A percentile compares a stretch with the other conserved stretches of the same genome.
Evolutionary conservation across 2,888 invertebrate genomes (phyloP).

Genomic region (Reticulitermes lucifugus): DNA sequence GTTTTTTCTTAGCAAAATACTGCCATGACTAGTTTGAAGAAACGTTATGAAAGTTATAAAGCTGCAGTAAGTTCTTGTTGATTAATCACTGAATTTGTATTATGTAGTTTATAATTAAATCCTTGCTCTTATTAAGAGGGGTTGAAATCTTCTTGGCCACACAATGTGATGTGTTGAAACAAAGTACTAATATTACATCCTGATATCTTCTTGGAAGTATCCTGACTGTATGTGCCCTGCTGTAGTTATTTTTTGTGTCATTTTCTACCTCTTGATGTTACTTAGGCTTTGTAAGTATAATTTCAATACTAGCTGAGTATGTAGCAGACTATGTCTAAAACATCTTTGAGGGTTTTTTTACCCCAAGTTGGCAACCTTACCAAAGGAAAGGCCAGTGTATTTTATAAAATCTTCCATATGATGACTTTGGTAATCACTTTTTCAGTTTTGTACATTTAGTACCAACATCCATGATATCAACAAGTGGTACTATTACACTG

Average conservation of each 20-base stretch:
- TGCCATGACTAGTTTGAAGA: slow-evolving; percentile 28
- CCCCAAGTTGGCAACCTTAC: too few species aligned
- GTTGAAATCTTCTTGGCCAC: neutral
- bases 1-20: slow-evolving; percentile 7
- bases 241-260: neutral
- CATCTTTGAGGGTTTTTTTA: too few species aligned
- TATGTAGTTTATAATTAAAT: neutral
- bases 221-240: neutral
- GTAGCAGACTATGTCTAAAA: too few species aligned
- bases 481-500: too few species aligned
- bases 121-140: neutral
- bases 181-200: neutral
- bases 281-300: too few species aligned
- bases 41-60: slow-evolving; percentile 1
- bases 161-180: slow-evolving; percentile 4
- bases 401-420: too few species aligned
- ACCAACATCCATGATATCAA: too few species aligned
- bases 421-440: too few species aligned
- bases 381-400: too few species aligned
- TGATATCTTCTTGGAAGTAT: neutral
- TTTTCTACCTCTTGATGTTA: neutral
- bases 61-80: neutral
- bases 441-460: too few species aligned
- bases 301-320: neutral
- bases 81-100: neutral